These are phyloP conservation scores for Uropsilus gracilis DNA, from an alignment of 2,113 vertebrate species.

Conservation along the genomic window DNA sequence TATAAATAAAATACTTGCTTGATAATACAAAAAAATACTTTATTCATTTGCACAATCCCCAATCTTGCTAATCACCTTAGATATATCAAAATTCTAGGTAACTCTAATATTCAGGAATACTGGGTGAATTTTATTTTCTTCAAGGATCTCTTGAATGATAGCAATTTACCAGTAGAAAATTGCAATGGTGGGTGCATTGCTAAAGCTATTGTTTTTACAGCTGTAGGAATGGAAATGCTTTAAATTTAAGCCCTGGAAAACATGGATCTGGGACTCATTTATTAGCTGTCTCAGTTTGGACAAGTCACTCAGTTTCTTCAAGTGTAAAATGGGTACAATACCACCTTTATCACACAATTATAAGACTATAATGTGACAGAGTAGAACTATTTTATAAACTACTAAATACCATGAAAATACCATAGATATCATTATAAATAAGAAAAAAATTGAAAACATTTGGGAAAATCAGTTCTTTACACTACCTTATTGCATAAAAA, in stretches of 20 bases:
- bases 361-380: not conserved
- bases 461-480: not conserved
- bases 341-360: not conserved
- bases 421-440: not conserved
- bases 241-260: not conserved
- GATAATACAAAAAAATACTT: not conserved
- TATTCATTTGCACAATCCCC: not conserved
- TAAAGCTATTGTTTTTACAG: not conserved
- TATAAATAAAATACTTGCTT: not conserved
- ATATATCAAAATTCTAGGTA: not conserved
- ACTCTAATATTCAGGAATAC: not conserved
- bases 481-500: conserved; percentile 26
- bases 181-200: not conserved
- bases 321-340: not conserved
- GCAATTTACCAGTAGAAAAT: not conserved
- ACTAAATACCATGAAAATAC: not conserved
- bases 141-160: not conserved
- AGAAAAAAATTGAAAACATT: not conserved
- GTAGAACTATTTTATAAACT: not conserved
- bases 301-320: not conserved
- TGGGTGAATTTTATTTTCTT: not conserved
- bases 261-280: not conserved
- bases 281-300: not conserved
- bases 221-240: not conserved
- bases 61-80: not conserved